Evolutionary conservation across 2,888 invertebrate genomes (phyloP).

Genomic region (Morinoia aosen): DNA sequence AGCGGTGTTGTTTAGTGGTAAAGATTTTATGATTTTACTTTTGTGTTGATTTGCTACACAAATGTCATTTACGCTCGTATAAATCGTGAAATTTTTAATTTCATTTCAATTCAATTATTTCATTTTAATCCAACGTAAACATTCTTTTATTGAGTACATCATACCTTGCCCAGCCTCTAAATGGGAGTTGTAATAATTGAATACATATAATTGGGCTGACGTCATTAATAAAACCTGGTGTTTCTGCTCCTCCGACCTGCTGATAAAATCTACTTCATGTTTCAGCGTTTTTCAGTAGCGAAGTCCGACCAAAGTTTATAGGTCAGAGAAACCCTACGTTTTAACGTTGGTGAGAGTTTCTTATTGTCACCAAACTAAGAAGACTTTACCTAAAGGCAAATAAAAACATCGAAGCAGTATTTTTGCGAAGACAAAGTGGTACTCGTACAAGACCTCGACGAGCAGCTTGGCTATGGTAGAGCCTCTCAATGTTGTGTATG

Average conservation of each 20-base stretch:
- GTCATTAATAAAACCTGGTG: no score
- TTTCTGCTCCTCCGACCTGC: neutral
- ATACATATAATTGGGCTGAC: neutral
- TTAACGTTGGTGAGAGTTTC: neutral
- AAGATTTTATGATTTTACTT: neutral
- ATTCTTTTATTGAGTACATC: neutral
- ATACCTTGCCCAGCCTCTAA: neutral
- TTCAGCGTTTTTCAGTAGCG: neutral
- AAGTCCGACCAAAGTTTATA: neutral
- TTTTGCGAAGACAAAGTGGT: neutral
- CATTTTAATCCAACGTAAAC: neutral
- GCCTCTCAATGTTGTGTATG: no score
- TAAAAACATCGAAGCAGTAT: neutral
- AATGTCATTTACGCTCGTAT: neutral
- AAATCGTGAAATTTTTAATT: neutral
- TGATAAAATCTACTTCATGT: neutral
- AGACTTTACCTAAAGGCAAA: neutral
- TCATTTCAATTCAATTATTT: neutral
- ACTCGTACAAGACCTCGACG: no score
- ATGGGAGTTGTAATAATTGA: neutral
- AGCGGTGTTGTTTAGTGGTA: neutral
- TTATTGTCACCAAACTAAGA: neutral
- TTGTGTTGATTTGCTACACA: neutral
- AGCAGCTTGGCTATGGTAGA: no score
- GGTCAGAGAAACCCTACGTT: neutral